Percentiles rank a stretch among this genome's conserved stretches.
Evolutionary conservation across 2,888 invertebrate species (phyloP).

Genomic region (Bursaphelenchus okinawaensis): DNA sequence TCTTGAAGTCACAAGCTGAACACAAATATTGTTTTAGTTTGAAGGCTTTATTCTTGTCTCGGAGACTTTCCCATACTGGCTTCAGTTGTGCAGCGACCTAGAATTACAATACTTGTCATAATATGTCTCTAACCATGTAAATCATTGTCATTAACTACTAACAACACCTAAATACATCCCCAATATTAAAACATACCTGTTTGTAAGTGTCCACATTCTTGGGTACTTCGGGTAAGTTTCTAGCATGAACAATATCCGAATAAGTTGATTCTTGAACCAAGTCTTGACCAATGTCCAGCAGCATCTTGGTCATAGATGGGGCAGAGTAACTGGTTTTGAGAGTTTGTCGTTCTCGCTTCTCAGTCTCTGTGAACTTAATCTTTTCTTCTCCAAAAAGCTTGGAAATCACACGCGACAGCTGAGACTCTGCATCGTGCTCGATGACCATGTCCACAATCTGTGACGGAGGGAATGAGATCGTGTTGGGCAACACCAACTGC

Average conservation of each 20-base stretch:
- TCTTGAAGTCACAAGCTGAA: conserved; percentile 49
- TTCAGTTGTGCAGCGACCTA: conserved; percentile 53
- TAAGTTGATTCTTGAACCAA: conserved; percentile 55
- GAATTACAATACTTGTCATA: not conserved
- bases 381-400: conserved; percentile 50
- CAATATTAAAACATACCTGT: no score
- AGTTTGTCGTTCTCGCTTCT: conserved; percentile 39
- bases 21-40: conserved; percentile 39
- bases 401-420: conserved; percentile 41
- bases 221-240: conserved; percentile 54
- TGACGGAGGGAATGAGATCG: conserved; percentile 54
- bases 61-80: conserved; percentile 53
- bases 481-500: conserved; percentile 53
- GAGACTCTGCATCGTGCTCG: conserved; percentile 52
- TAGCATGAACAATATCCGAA: conserved; percentile 54
- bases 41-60: conserved; percentile 45
- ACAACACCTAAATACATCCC: not conserved
- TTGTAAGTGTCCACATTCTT: conserved; percentile 55
- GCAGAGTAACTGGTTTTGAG: conserved; percentile 37
- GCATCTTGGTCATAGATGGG: conserved; percentile 51
- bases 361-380: conserved; percentile 45
- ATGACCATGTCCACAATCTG: conserved; percentile 53
- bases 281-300: conserved; percentile 54
- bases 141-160: not conserved
- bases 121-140: not conserved